Conservation (phyloP, 2,113 vertebrate species). For the Pseudopipra pipra region DNA sequence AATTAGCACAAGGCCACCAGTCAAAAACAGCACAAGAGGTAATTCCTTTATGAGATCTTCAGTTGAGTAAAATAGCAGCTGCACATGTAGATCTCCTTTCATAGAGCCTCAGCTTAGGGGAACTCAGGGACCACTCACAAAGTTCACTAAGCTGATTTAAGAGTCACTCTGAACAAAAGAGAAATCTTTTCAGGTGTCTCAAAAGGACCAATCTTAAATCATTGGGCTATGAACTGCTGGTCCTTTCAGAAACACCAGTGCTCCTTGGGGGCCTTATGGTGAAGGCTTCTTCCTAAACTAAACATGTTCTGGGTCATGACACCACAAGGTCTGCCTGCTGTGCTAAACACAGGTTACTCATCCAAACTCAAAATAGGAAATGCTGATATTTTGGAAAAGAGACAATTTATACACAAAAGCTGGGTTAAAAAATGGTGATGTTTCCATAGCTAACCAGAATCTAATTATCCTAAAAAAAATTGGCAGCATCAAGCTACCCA, state of each 20-base stretch:
- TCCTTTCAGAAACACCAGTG: not conserved
- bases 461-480: constrained; percentile 47
- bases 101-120: rapidly evolving
- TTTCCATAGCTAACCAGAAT: constrained; percentile 49
- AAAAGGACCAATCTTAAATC: not conserved
- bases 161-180: not conserved
- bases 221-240: not conserved
- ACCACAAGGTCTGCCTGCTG: constrained; percentile 31
- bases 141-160: not conserved
- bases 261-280: not conserved
- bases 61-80: not conserved
- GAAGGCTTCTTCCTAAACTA: not conserved
- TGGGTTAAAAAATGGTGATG: constrained; percentile 14
- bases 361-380: constrained; percentile 61
- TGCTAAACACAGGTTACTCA: constrained; percentile 58
- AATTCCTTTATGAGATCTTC: not conserved
- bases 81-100: not conserved
- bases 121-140: not conserved
- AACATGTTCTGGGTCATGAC: not conserved
- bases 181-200: not conserved
- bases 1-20: not conserved
- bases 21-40: not conserved
- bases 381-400: constrained; percentile 60
- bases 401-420: constrained; percentile 63
- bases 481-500: constrained; percentile 28